phyloP scores from a whole-genome alignment of 2,888 invertebrate species.

The Diarsia dahlii region DNA sequence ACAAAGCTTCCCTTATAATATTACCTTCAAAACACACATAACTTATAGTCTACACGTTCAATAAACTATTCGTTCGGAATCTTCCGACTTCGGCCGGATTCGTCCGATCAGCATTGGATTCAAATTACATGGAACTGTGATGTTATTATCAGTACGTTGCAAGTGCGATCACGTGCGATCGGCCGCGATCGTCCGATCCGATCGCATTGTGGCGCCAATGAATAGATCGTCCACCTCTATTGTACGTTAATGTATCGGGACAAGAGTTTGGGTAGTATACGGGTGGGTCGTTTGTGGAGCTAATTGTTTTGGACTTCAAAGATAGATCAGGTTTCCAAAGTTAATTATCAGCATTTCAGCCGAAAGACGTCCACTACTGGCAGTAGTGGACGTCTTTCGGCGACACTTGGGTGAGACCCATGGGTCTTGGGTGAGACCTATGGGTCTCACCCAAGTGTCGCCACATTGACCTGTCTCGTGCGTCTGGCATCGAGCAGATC shows the following conservation, averaged over 20 bases:
- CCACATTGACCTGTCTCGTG: no score
- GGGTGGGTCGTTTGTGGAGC: conserved; percentile 34
- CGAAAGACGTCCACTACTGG: no score
- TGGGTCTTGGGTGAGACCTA: no score
- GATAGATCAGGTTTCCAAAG: not conserved
- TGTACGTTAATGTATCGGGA: conserved; percentile 89
- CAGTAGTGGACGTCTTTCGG: no score
- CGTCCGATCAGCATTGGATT: conserved; percentile 61
- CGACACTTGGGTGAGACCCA: no score
- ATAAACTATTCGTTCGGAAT: conserved; percentile 42
- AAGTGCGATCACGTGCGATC: conserved; percentile 85
- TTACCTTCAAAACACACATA: conserved; percentile 42
- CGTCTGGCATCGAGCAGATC: no score
- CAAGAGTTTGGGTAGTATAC: conserved; percentile 74
- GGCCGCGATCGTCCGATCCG: conserved; percentile 73
- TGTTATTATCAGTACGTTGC: conserved; percentile 81
- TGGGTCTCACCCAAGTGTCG: no score
- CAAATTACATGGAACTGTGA: conserved; percentile 66
- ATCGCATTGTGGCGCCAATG: conserved; percentile 86
- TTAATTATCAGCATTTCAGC: no score
- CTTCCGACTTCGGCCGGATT: conserved; percentile 45
- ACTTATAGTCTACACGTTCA: conserved; percentile 44
- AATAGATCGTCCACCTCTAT: conserved; percentile 91
- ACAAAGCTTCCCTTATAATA: conserved; percentile 22
- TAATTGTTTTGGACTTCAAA: not conserved